Conservation (phyloP, 2,113 vertebrate genomes). For the Microcebus murinus region DNA sequence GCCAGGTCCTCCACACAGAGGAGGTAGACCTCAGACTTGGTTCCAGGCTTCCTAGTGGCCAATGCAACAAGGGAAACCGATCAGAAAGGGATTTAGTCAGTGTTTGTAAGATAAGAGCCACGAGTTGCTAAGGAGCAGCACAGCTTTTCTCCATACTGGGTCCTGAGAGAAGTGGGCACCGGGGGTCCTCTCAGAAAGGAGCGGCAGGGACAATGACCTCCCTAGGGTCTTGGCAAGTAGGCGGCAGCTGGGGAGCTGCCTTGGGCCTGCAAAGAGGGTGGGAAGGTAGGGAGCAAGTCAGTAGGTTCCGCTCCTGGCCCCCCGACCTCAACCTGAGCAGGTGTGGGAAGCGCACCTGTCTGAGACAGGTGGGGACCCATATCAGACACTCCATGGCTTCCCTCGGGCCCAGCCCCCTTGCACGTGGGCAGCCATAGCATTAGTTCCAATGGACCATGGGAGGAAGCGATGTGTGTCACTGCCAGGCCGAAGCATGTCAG, state of each 20-base stretch:
- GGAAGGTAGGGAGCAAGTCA: not conserved
- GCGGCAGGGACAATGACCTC: not conserved
- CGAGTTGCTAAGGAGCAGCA: not conserved
- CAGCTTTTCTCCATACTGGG: not conserved
- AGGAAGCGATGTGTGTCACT: not conserved
- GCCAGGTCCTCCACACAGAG: not conserved
- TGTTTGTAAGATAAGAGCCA: not conserved
- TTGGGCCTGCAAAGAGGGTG: not conserved
- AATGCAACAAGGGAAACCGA: not conserved
- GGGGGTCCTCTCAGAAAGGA: not conserved
- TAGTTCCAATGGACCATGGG: not conserved
- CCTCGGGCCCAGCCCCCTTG: not conserved
- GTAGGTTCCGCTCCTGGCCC: not conserved
- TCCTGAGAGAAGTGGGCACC: not conserved
- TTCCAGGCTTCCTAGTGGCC: not conserved
- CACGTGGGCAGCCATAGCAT: not conserved
- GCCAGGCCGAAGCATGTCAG: not conserved
- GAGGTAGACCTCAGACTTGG: not conserved
- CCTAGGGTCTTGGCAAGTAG: not conserved
- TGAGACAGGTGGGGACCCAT: not conserved
- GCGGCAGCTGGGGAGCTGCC: not conserved
- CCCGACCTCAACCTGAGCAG: not conserved
- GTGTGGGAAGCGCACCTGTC: not conserved
- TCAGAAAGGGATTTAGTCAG: not conserved
- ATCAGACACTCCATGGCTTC: not conserved